Conservation (phyloP, 2,797 vertebrate genomes). For the Salmo trutta region DNA sequence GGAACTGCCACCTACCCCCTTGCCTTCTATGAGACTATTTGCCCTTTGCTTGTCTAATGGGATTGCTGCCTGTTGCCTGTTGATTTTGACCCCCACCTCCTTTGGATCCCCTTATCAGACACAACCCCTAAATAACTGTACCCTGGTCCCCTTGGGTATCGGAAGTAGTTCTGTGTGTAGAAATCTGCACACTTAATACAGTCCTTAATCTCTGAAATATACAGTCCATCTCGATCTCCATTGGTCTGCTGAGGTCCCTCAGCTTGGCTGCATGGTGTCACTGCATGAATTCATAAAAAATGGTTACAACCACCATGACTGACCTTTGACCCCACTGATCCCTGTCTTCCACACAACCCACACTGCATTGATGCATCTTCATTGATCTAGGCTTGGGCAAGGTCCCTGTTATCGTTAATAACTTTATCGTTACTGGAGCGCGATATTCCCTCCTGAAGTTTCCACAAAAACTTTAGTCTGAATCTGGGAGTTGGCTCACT, state of each 20-base stretch:
- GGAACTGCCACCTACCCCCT: constrained; percentile 12
- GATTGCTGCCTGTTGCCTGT: constrained; percentile 11
- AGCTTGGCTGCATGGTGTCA: not conserved
- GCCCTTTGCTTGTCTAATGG: not conserved
- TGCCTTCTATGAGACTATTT: not conserved
- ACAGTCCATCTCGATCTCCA: not conserved
- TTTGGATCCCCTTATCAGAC: not conserved
- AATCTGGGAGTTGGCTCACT: too few relatives aligned
- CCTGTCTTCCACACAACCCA: not conserved
- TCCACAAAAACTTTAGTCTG: not conserved
- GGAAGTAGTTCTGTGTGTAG: not conserved
- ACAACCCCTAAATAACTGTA: not conserved
- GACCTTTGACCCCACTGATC: not conserved
- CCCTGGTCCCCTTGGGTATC: not conserved
- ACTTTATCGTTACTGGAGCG: not conserved
- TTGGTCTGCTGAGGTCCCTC: not conserved
- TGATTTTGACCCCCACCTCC: not conserved
- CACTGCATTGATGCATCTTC: too few relatives aligned
- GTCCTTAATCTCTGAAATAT: not conserved
- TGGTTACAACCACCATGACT: not conserved
- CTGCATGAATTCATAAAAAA: constrained; percentile 8
- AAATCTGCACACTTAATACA: not conserved
- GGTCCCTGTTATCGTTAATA: not conserved
- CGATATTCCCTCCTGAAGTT: not conserved
- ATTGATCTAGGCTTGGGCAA: not conserved